Evolutionary conservation across 1,140 invertebrate species (phyloP), one percentile per base, ranked within the genome.

Genomic region (Ceratina australensis): DNA sequence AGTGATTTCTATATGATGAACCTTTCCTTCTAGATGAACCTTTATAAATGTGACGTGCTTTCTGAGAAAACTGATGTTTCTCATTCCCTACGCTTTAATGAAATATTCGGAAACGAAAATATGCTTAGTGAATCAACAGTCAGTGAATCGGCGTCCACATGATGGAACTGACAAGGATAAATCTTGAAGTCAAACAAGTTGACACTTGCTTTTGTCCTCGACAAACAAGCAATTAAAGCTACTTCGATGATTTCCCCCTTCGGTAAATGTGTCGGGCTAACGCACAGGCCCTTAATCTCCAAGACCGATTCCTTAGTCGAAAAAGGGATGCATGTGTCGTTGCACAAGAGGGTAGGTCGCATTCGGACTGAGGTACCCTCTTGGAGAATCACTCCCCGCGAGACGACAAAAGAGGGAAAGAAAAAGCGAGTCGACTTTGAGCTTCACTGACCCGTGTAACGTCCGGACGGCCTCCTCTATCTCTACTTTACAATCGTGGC

Each of bases 361-460:
- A 5, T 24, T 52, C 49, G 18, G 13, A 8, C 7, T 15, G 54
- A 18, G 15, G 16, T 0, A 16, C 28, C 4, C 16, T 28, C 16
- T n/a, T 8, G 33, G 20, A 49, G 15, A 20, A 12, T 2, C 28
- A 61, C 13, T 47, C 72, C 26, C 57, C 24, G 3, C 42, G 49
- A 59, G 52, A 72, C 63, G 47, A 59, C 33, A 54, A 64, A 52
- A 10, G 20, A 18, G 49, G 49, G 0, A 47, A 57, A 22, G 22
- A 42, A 42, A 42, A 42, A 42, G 33, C 33, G 33, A 24, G 65
- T 56, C 79, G 79, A 90, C 87, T 88, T 89, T 87, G 85, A 87
- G 84, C 77, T 90, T 69, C 85, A 84, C 82, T 87, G 89, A 90
- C 85, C 87, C 89, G 86, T 89, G 87, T 88, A 90, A 89, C 82